Evolutionary conservation across 1,140 invertebrate genomes (phyloP), one percentile per base, ranked within the genome.

Genomic region (Drosophila ficusphila): DNA sequence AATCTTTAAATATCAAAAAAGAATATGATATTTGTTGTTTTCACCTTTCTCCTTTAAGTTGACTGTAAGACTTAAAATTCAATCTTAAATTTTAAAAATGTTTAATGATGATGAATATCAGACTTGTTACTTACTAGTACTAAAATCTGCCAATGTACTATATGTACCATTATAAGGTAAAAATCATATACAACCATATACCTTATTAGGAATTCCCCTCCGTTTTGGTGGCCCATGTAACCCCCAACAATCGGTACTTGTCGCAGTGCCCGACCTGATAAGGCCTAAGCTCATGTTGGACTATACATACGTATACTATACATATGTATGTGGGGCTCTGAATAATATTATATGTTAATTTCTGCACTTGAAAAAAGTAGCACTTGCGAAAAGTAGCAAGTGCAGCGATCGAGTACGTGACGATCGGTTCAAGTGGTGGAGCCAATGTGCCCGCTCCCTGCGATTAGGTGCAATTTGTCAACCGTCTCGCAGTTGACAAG

Each of bases 391-490:
- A 11, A 46, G 69, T 46, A 67, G 53, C 53, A 79, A 44, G 56
- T 75, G 49, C 62, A 76, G 31, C 51, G 48, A 25, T 44, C 31
- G 54, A 51, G 39, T 74, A 69, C 51, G 54, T 69, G 62, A 49
- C 62, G 46, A 67, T 67, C 44, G 44, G 27, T 33, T 51, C 9
- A 23, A 41, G 29, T 67, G 31, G 18, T 11, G 56, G 27, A 47
- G 19, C 42, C 34, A 14, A 18, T 41, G 38, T 56, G 57, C 19
- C 52, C 49, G 57, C 67, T 74, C 39, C 61, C 52, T 65, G 27
- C 58, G 79, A 82, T 82, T 82, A 83, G 79, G 75, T 79, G 79
- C 62, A 82, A 82, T 82, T 82, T 82, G 79, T 82, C 74, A 83
- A 53, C 44, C 33, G 41, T 60, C 41, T 77, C 8, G 41, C 68